phyloP scores from a whole-genome alignment of 2,113 vertebrate species.

The Empidonax alnorum region DNA sequence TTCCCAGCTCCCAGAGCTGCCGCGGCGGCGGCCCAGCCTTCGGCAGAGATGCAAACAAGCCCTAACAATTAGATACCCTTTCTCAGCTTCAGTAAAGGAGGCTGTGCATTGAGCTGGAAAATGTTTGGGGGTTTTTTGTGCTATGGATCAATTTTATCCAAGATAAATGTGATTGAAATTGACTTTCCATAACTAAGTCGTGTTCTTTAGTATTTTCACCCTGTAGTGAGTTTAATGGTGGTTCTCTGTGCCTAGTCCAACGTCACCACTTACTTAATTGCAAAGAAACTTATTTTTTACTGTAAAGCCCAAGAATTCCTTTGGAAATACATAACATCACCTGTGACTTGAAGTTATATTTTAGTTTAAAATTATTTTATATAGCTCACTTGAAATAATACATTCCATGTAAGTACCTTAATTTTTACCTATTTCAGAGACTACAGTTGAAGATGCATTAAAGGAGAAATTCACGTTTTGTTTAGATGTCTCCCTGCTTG shows the following conservation, averaged over 20 bases:
- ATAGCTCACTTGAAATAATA: background rate
- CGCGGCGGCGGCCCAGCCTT: background rate
- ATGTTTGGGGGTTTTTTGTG: background rate
- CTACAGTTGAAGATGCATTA: background rate
- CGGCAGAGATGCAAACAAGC: background rate
- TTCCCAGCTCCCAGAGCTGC: background rate
- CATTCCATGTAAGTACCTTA: background rate
- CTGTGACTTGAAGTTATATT: background rate
- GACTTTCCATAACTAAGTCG: background rate
- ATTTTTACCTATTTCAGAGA: background rate
- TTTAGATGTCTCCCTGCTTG: background rate
- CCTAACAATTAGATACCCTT: accelerated
- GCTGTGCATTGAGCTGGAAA: accelerated
- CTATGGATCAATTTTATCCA: background rate
- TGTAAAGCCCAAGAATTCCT: background rate
- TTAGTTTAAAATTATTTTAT: background rate
- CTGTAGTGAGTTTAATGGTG: background rate
- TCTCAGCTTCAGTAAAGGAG: background rate
- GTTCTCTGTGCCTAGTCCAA: background rate
- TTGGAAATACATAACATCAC: background rate
- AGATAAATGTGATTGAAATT: background rate
- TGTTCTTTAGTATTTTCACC: background rate
- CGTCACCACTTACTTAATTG: background rate
- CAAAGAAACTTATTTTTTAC: background rate
- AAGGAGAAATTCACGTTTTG: background rate